phyloP scores from a whole-genome alignment of 2,888 invertebrate genomes.

The Sisyra terminalis region DNA sequence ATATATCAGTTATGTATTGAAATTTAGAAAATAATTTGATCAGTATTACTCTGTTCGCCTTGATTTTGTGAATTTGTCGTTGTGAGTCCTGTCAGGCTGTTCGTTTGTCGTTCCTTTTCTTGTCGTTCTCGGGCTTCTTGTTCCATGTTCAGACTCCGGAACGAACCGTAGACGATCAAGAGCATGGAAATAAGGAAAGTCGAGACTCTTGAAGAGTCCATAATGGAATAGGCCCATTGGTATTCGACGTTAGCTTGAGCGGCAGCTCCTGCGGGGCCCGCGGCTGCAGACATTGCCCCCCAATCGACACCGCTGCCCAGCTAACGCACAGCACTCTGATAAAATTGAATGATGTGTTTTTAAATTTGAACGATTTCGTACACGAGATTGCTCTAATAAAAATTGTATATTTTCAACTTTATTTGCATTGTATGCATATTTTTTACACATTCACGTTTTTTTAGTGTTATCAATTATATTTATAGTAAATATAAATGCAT shows the following conservation, averaged over 20 bases:
- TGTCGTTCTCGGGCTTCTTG: constrained; percentile 78
- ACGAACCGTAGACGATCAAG: constrained; percentile 93
- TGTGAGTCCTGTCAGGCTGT: constrained; percentile 37
- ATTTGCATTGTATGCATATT: too few species aligned
- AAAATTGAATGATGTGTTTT: not conserved
- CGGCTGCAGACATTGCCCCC: constrained; percentile 7
- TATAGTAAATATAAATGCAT: too few species aligned
- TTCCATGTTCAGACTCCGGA: constrained; percentile 91
- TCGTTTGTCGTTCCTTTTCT: constrained; percentile 53
- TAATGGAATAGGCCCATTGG: constrained; percentile 86
- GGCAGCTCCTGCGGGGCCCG: constrained; percentile 2
- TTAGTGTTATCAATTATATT: not conserved
- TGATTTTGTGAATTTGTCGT: constrained; percentile 2
- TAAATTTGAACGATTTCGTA: not conserved
- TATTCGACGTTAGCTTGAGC: constrained; percentile 28
- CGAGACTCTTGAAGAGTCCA: constrained; percentile 94
- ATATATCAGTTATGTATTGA: too few species aligned
- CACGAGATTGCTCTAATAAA: too few species aligned
- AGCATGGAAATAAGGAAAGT: constrained; percentile 95
- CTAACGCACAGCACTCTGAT: not conserved
- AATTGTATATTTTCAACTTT: too few species aligned
- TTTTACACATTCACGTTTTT: not conserved
- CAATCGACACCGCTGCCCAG: not conserved
- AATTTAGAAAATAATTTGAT: not conserved
- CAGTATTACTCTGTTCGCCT: constrained; percentile 28